phyloP scores from a whole-genome alignment of 2,888 invertebrate genomes.

The Xylophagus ater region DNA sequence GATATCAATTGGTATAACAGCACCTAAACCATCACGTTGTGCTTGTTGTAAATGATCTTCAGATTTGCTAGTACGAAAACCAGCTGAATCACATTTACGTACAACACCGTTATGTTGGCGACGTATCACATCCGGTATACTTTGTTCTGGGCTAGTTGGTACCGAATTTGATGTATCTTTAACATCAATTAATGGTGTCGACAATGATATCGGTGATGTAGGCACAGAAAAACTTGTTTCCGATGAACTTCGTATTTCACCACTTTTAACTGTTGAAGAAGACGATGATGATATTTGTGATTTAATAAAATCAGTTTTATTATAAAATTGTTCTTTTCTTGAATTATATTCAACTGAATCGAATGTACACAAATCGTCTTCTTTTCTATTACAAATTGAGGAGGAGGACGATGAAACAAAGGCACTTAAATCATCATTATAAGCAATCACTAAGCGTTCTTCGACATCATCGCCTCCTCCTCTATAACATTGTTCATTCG shows the following conservation, averaged over 20 bases:
- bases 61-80: slow-evolving; percentile 79
- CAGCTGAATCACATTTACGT: slow-evolving; percentile 46
- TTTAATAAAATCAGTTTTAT: slow-evolving; percentile 1
- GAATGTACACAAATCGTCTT: slow-evolving; percentile 1
- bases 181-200: slow-evolving; percentile 37
- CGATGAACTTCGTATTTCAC: slow-evolving; percentile 27
- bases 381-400: slow-evolving; percentile 19
- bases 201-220: slow-evolving; percentile 41
- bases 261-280: slow-evolving; percentile 38
- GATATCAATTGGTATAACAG: slow-evolving; percentile 75
- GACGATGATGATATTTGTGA: slow-evolving; percentile 29
- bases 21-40: slow-evolving; percentile 51
- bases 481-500: slow-evolving; percentile 17
- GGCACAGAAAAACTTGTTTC: slow-evolving; percentile 40
- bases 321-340: slow-evolving; percentile 14
- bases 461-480: slow-evolving; percentile 18
- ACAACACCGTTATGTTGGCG: slow-evolving; percentile 43
- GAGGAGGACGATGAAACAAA: slow-evolving; percentile 23
- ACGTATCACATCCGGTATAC: slow-evolving; percentile 29
- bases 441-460: slow-evolving; percentile 12
- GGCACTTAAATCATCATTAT: slow-evolving; percentile 22
- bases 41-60: slow-evolving; percentile 79
- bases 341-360: slow-evolving; percentile 1
- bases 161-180: slow-evolving; percentile 47
- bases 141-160: slow-evolving; percentile 56